These are phyloP conservation scores for Iselma pallidipennis DNA, from an alignment of 2,888 invertebrate species.

Conservation along the genomic window DNA sequence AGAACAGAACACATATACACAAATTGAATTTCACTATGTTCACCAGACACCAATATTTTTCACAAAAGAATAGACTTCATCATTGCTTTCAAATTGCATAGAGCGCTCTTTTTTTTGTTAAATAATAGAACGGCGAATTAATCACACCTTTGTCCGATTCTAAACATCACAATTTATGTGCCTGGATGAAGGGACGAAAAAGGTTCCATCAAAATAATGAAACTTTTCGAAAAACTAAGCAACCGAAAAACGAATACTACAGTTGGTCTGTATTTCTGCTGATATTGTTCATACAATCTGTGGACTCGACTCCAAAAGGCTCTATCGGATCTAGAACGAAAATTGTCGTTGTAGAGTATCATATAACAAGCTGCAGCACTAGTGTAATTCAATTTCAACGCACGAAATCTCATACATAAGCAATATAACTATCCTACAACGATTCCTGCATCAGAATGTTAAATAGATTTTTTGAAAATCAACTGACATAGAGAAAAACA, in stretches of 20 bases:
- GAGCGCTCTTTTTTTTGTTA: slow-evolving; percentile 10
- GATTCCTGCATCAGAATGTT: neutral
- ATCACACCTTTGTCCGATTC: slow-evolving; percentile 18
- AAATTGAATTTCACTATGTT: slow-evolving; percentile 44
- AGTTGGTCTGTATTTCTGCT: too few relatives aligned
- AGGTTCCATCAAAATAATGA: neutral
- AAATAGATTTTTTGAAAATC: too few relatives aligned
- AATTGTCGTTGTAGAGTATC: neutral
- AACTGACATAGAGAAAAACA: too few relatives aligned
- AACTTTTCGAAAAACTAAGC: neutral
- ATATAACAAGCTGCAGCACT: neutral
- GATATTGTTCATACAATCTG: neutral
- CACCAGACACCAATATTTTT: slow-evolving; percentile 43
- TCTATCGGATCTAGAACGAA: too few relatives aligned
- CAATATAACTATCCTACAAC: too few relatives aligned
- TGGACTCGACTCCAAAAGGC: neutral
- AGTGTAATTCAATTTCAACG: neutral
- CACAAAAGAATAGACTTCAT: slow-evolving; percentile 33
- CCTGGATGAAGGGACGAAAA: neutral
- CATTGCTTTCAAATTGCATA: slow-evolving; percentile 25
- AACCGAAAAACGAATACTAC: too few relatives aligned
- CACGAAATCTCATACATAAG: neutral
- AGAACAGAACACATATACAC: slow-evolving; percentile 3
- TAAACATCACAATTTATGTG: neutral
- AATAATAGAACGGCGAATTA: slow-evolving; percentile 23